Percentiles rank a stretch among this genome's conserved stretches.
Evolutionary conservation across 2,888 invertebrate genomes (phyloP).

Genomic region (Clusia tigrina): DNA sequence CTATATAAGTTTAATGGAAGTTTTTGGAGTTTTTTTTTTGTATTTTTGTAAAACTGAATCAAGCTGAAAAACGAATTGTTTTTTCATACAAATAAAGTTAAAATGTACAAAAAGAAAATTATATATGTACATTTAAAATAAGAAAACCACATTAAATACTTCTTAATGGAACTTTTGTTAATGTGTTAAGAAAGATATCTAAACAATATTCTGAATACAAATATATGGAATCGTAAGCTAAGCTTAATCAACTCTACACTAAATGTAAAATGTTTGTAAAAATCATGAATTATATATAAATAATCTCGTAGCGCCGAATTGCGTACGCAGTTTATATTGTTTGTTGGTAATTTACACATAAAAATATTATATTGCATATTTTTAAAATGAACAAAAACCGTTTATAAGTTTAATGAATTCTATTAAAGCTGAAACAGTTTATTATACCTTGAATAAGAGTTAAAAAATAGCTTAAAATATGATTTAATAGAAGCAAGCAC

Average conservation of each 20-base stretch:
- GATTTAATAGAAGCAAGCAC: too few species aligned
- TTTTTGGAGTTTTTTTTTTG: neutral
- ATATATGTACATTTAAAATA: too few species aligned
- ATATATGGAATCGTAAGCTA: neutral
- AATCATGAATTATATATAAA: neutral
- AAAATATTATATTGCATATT: neutral
- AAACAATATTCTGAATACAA: neutral
- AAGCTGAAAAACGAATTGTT: neutral
- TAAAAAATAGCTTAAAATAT: neutral
- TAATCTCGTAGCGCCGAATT: neutral
- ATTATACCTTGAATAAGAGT: neutral
- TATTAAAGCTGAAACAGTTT: neutral
- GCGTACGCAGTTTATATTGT: neutral
- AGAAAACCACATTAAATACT: too few species aligned
- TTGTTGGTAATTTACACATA: conserved; percentile 1
- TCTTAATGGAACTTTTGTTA: neutral
- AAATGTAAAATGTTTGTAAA: neutral
- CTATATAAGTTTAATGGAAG: neutral
- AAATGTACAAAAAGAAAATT: too few species aligned
- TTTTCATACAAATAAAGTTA: too few species aligned
- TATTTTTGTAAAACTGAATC: neutral
- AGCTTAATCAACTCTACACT: neutral
- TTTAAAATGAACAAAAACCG: too few species aligned
- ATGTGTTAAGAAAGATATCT: neutral
- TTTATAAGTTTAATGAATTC: too few species aligned